Evolutionary conservation across 2,888 invertebrate genomes (phyloP).

Genomic region (Galeruca laticollis): DNA sequence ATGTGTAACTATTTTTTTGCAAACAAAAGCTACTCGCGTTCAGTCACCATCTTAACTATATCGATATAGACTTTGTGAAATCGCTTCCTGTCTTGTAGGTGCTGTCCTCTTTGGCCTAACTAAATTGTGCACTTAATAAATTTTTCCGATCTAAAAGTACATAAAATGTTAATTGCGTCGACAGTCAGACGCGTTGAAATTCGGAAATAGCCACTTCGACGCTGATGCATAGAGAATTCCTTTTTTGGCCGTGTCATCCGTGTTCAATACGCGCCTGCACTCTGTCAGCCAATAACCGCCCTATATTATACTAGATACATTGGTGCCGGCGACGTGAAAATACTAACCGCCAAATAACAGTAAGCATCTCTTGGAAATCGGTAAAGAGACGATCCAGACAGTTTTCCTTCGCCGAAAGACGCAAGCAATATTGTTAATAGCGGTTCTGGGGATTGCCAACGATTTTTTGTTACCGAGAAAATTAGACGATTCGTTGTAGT

Average conservation of each 20-base stretch:
- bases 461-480: constrained; percentile 8
- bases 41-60: too few relatives aligned
- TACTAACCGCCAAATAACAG: constrained; percentile 25
- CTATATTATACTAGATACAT: neutral
- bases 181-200: too few relatives aligned
- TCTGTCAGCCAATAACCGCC: neutral
- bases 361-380: constrained; percentile 19
- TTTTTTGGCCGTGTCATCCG: neutral
- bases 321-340: neutral
- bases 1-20: too few relatives aligned
- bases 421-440: constrained; percentile 33
- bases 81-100: too few relatives aligned
- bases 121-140: too few relatives aligned
- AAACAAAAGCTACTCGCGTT: too few relatives aligned
- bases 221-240: constrained; percentile 7
- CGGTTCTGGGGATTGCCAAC: constrained; percentile 28
- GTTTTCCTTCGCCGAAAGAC: constrained; percentile 19
- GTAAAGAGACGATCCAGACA: constrained; percentile 21
- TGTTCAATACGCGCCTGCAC: constrained; percentile 4
- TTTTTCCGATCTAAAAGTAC: too few relatives aligned
- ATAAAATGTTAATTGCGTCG: neutral
- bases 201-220: neutral
- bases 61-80: too few relatives aligned
- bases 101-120: too few relatives aligned
- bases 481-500: constrained; percentile 26